Base-by-base conservation (phyloP, 2,113 vertebrate genomes). In the Antigone vipio region DNA sequence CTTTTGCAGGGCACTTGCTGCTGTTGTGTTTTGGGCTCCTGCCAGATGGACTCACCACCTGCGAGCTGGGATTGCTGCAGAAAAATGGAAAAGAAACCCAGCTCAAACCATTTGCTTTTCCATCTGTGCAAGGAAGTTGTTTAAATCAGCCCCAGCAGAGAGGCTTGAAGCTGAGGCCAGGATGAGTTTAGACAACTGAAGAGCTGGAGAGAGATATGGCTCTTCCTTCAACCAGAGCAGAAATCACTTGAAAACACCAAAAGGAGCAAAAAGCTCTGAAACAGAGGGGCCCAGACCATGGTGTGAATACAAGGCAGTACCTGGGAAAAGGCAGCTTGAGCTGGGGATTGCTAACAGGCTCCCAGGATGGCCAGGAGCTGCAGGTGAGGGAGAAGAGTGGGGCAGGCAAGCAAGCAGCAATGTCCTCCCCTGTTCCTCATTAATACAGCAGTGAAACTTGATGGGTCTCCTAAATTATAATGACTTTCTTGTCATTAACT, bases 21-120 rank as follows among this genome's bases (percentile, higher is more conserved):
- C 79, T 82, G 77, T 40, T 75, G 84, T 40, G 71, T 68, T 93
- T 82, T 30, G 1, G 64, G 68, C 35, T 85, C 63, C 62, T 85
- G 83, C 79, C 96, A 97, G 96, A 95, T 96, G 96, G 90, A 74
- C 67, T 73, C 64, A 53, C 78, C 9, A n/a, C 92, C 93, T 88
- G 92, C 22, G 3, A 88, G 85, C 66, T 0, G 5, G 71, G 62
- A 69, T 82, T 58, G 75, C 91, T 27, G 2, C 83, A 64, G 88
- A 75, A 96, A 96, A 92, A 90, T 4, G 89, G 66, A 38, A 81
- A 45, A 2, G 12, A 58, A 89, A 80, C 49, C 76, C 88, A 77
- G 68, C 85, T 88, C 52, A 2, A 77, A 63, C 72, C 90, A 81
- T 96, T 93, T 96, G 96, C 68, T 95, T 89, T 95, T 91, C 96